Conservation (phyloP, 1,140 invertebrate species). For the Drosophila erecta region DNA sequence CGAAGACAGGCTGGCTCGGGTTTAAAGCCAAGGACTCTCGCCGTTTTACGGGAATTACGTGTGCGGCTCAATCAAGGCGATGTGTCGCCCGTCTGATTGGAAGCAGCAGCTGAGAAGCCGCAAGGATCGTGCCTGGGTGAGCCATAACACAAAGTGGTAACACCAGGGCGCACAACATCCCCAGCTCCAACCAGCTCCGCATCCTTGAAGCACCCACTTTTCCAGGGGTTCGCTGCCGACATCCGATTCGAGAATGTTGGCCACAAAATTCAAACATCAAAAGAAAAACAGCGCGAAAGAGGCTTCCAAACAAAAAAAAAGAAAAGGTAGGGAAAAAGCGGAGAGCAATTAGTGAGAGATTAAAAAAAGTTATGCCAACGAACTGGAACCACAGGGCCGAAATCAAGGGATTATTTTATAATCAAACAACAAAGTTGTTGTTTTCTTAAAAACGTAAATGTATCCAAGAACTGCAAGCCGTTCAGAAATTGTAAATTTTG, state of each 20-base stretch:
- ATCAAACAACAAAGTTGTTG: background rate
- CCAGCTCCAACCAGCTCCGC: background rate
- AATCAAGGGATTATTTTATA: background rate
- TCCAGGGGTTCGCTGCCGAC: slow-evolving; percentile 42
- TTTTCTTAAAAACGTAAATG: too few relatives aligned
- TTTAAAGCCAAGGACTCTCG: slow-evolving; percentile 16
- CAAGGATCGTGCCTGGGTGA: slow-evolving; percentile 66
- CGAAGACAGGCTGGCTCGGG: slow-evolving; percentile 8
- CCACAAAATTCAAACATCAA: slow-evolving; percentile 57
- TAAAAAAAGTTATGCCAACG: background rate
- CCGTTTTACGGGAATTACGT: slow-evolving; percentile 36
- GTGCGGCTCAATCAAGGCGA: slow-evolving; percentile 43
- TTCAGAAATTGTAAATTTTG: too few relatives aligned
- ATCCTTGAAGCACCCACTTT: slow-evolving; percentile 17
- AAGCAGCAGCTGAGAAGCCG: slow-evolving; percentile 28
- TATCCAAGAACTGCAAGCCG: too few relatives aligned
- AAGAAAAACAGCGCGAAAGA: slow-evolving; percentile 14
- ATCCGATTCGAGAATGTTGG: slow-evolving; percentile 35
- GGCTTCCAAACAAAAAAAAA: background rate
- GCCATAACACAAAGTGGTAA: slow-evolving; percentile 66
- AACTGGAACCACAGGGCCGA: background rate
- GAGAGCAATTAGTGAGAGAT: slow-evolving; percentile 35
- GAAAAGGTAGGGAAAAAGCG: slow-evolving; percentile 9
- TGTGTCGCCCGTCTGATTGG: slow-evolving; percentile 35
- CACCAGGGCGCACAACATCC: slow-evolving; percentile 27